phyloP scores from a whole-genome alignment of 2,888 invertebrate genomes.

The Acanthosoma haemorrhoidale region DNA sequence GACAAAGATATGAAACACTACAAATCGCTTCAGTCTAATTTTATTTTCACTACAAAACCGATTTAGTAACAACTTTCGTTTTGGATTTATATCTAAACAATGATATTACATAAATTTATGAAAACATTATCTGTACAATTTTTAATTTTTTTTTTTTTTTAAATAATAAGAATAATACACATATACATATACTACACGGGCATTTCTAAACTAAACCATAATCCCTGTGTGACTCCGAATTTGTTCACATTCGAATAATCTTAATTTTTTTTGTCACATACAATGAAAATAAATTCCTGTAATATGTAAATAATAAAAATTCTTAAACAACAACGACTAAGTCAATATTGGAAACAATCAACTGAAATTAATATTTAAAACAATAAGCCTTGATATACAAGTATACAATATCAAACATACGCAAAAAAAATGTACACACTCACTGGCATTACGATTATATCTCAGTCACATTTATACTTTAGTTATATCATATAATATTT shows the following conservation, averaged over 20 bases:
- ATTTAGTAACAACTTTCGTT: not conserved
- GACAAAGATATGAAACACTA: not conserved
- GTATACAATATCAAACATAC: conserved; percentile 39
- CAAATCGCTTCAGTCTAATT: not conserved
- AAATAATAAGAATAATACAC: conserved; percentile 37
- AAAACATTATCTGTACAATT: conserved; percentile 6
- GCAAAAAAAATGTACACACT: conserved; percentile 40
- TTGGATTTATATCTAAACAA: conserved; percentile 17
- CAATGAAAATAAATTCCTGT: conserved; percentile 21
- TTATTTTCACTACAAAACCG: not conserved
- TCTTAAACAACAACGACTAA: conserved; percentile 28
- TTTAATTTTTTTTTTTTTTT: conserved; percentile 9
- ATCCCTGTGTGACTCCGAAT: conserved; percentile 54
- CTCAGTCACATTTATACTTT: conserved; percentile 38
- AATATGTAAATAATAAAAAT: conserved; percentile 28
- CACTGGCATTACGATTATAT: conserved; percentile 37
- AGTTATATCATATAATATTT: conserved; percentile 33
- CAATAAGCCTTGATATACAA: conserved; percentile 25
- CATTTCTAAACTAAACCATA: conserved; percentile 41
- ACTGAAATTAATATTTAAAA: conserved; percentile 17
- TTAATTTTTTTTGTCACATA: conserved; percentile 24
- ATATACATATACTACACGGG: conserved; percentile 39
- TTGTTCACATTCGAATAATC: conserved; percentile 44
- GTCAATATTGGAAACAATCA: conserved; percentile 25
- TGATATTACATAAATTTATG: conserved; percentile 13